A percentile compares a stretch with the other conserved stretches of the same genome.
These are phyloP conservation scores for Dasypogon diadema DNA, from an alignment of 2,888 invertebrate genomes.

Conservation along the genomic window DNA sequence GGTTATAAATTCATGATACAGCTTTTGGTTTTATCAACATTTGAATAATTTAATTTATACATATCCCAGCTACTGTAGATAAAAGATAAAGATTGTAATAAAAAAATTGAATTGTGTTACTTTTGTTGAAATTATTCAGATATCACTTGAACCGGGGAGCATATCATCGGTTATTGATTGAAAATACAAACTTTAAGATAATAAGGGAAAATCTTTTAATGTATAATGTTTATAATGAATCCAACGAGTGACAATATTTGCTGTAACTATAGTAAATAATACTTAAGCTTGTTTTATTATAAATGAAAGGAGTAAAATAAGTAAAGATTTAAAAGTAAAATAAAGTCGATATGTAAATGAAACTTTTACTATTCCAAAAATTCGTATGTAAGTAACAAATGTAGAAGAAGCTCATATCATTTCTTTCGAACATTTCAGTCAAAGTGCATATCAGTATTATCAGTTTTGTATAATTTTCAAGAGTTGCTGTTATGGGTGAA, in stretches of 20 bases:
- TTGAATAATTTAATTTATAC: too few species aligned
- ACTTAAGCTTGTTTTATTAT: constrained; percentile 29
- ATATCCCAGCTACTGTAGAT: too few species aligned
- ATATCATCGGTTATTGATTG: too few species aligned
- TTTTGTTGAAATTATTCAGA: too few species aligned
- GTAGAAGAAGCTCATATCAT: constrained; percentile 39
- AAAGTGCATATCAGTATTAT: constrained; percentile 40
- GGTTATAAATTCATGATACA: too few species aligned
- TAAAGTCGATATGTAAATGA: background rate
- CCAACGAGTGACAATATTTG: constrained; percentile 47
- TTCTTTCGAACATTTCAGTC: background rate
- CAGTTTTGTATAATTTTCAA: background rate
- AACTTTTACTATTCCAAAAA: background rate
- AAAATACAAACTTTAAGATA: too few species aligned
- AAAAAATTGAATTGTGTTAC: too few species aligned
- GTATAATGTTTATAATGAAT: constrained; percentile 36
- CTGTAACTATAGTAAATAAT: constrained; percentile 31
- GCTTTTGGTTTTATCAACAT: too few species aligned
- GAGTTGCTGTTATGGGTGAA: background rate
- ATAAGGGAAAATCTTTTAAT: background rate
- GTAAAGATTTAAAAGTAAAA: background rate
- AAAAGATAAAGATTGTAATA: too few species aligned
- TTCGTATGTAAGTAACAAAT: too few species aligned
- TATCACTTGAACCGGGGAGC: too few species aligned
- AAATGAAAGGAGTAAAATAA: background rate